Evolutionary conservation across 2,888 invertebrate species (phyloP), one percentile per base, ranked within the genome.

Genomic region (Epirrhoe tristata): DNA sequence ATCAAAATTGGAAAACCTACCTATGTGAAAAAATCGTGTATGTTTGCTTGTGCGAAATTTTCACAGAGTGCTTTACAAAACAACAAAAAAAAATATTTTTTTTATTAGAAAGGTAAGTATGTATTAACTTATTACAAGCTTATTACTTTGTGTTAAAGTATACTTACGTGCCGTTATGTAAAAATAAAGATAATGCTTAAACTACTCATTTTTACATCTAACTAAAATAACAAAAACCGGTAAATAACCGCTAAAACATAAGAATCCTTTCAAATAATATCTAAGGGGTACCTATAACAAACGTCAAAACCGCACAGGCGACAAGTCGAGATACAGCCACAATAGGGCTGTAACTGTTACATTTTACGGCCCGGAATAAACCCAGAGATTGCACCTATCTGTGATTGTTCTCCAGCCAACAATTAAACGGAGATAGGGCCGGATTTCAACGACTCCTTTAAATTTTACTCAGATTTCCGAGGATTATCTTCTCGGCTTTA

Each of bases 361-460:
- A 83, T 89, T 89, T 89, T 89, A 89, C 87, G 73, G 81, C 82
- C 61, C 83, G 86, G 85, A 89, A 83, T 85, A 85, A 87, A 83
- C 82, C 83, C 78, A 80, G 80, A 82, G 88, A 74, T 71, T 55
- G 66, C 32, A 52, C 50, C 46, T 55, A 87, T 65, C 63, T 56
- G 24, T 16, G 63, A 67, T 87, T 83, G 88, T 83, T 82, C 86
- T 86, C 87, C 82, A 74, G 84, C 84, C 86, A 84, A 87, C 89
- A 90, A 90, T 90, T 90, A 89, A 87, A 88, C 83, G 82, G 83
- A 85, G 89, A 89, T 89, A 89, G 82, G 81, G 66, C 70, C 71
- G 81, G 79, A 79, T 81, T 81, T 82, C 78, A 81, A 75, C 80
- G 79, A 80, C 79, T 79, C 82, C 82, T 83, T 78, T 77, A 74